A percentile compares a stretch with the other conserved stretches of the same genome.
Evolutionary conservation across 2,888 invertebrate species (phyloP).

Genomic region (Chironomus riparius): DNA sequence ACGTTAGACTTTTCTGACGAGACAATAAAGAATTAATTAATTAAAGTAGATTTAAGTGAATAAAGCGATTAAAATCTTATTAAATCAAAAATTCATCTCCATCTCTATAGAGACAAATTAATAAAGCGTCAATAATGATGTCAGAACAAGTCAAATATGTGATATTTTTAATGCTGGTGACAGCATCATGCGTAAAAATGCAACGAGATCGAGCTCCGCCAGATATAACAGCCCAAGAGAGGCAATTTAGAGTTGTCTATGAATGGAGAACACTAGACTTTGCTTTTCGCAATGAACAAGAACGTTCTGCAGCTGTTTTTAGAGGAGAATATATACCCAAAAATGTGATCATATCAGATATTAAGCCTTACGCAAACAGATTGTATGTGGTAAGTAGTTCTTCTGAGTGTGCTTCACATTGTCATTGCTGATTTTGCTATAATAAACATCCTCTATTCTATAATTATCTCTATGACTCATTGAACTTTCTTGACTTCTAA

Average conservation of each 20-base stretch:
- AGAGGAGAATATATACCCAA: constrained; percentile 54
- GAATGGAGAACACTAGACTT: constrained; percentile 65
- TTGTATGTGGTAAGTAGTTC: constrained; percentile 45
- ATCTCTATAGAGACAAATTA: neutral
- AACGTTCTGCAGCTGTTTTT: constrained; percentile 47
- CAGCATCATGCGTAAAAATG: neutral
- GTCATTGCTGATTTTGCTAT: too few species aligned
- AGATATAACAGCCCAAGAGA: constrained; percentile 32
- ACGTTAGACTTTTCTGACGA: too few species aligned
- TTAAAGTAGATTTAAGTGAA: neutral
- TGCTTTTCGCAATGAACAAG: constrained; percentile 53
- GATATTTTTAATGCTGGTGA: too few species aligned
- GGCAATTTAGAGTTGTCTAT: constrained; percentile 58
- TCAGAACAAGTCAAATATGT: neutral
- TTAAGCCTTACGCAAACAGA: constrained; percentile 56
- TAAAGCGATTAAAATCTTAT: neutral
- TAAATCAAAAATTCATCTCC: neutral
- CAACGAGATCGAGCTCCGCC: constrained; percentile 18
- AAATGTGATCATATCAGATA: constrained; percentile 59
- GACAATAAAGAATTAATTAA: neutral
- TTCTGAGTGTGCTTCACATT: too few species aligned
- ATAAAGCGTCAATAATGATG: neutral
- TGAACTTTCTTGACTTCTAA: too few species aligned
- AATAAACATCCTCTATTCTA: too few species aligned
- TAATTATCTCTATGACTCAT: too few species aligned